Evolutionary conservation across 2,888 invertebrate species (phyloP), one percentile per base, ranked within the genome.

Genomic region (Drosophila barbarae): DNA sequence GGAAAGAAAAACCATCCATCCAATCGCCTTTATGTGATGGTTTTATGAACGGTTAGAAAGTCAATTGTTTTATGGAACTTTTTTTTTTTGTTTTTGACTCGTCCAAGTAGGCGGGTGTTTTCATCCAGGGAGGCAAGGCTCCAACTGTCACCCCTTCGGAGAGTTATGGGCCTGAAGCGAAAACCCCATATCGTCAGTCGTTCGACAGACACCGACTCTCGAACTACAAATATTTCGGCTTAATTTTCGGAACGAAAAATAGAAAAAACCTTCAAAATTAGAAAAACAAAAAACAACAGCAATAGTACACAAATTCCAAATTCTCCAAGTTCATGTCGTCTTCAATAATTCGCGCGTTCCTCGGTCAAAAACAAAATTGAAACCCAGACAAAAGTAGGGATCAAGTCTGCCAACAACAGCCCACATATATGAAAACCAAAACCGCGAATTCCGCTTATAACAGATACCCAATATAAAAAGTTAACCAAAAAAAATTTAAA

Each of bases 21-120:
- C 30, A 13, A 6, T 4, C 44, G 12, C 38, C 52, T 74, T 63
- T 71, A 55, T 55, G 56, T n/a, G 28, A 30, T 38, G 23, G 23
- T 36, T 58, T 75, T 73, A 63, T 34, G 64, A 73, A 73, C 61
- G 67, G 66, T 79, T 71, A 70, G 56, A 54, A 85, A 79, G 86
- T 85, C 84, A 79, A 79, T 85, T 74, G 78, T 34, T 84, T 85
- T 74, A 85, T 72, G 79, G 34, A 28, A 35, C 28, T 26, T 18
- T 18, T 18, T 18, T 18, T 18, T 18, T 18, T 18, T 18, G 1
- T 18, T 18, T 18, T 26, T 5, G 26, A 26, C n/a, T 18, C 28
- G 7, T 13, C 55, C 1, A 6, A 47, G 32, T 21, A 49, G 55
- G 36, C 55, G 28, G 57, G 57, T 21, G 18, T 9, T 2, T 1